phyloP scores from a whole-genome alignment of 2,113 vertebrate genomes.

The Baryphthengus martii region DNA sequence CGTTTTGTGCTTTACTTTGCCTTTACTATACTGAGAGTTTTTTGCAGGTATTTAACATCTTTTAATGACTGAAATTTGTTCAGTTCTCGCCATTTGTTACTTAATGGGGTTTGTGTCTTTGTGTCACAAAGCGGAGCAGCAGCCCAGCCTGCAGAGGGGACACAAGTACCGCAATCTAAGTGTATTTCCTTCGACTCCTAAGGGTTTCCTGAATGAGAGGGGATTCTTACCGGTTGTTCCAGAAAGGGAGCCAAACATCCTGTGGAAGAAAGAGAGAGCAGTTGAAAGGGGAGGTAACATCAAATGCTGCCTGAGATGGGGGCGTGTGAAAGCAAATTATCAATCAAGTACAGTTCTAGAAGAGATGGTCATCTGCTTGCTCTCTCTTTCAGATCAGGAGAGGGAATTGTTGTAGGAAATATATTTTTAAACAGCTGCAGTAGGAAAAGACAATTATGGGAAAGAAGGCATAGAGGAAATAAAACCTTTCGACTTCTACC shows the following conservation, averaged over 20 bases:
- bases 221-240: constrained; percentile 31
- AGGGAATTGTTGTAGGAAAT: not conserved
- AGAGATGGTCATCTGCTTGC: not conserved
- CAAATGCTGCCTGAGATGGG: not conserved
- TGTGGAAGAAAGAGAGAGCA: not conserved
- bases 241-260: not conserved
- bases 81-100: not conserved
- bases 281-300: not conserved
- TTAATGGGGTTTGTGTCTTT: not conserved
- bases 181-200: not conserved
- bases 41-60: not conserved
- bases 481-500: not conserved
- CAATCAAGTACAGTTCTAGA: not conserved
- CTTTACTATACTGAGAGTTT: not conserved
- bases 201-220: not conserved
- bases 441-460: not conserved
- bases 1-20: not conserved
- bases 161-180: not conserved
- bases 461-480: not conserved
- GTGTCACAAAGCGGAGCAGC: not conserved
- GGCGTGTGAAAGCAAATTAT: not conserved
- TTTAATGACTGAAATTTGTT: not conserved
- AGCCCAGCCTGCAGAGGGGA: not conserved
- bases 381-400: not conserved
- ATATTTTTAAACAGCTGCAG: not conserved